A percentile compares a stretch with the other conserved stretches of the same genome.
These are phyloP conservation scores for Drosophila mercatorum DNA, from an alignment of 2,888 invertebrate species.

Conservation along the genomic window DNA sequence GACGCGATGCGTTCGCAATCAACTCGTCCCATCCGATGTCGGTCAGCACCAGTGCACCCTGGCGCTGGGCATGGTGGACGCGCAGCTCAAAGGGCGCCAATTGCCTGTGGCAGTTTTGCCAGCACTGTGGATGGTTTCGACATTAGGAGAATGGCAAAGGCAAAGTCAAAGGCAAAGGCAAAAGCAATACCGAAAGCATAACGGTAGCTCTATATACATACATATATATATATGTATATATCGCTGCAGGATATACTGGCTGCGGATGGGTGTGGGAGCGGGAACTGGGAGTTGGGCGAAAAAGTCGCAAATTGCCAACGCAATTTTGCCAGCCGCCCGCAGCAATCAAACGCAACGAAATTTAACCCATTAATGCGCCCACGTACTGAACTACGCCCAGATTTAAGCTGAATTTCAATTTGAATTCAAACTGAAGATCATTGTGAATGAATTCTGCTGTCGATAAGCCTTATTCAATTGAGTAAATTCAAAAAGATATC, in stretches of 20 bases:
- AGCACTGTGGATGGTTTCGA: slow-evolving; percentile 73
- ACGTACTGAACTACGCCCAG: slow-evolving; percentile 31
- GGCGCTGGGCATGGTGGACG: slow-evolving; percentile 83
- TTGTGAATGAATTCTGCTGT: not conserved
- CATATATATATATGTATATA: not conserved
- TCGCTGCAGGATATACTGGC: slow-evolving; percentile 5
- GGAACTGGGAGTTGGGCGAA: not conserved
- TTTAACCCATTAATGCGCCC: slow-evolving; percentile 47
- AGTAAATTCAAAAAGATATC: not conserved
- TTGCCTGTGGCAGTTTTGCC: slow-evolving; percentile 82
- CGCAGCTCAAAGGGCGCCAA: slow-evolving; percentile 77
- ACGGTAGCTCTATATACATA: slow-evolving; percentile 4
- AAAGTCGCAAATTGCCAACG: slow-evolving; percentile 64
- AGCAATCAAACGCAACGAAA: slow-evolving; percentile 50
- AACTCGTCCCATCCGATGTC: slow-evolving; percentile 84
- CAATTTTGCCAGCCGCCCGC: slow-evolving; percentile 61
- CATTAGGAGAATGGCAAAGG: slow-evolving; percentile 6
- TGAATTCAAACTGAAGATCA: not conserved
- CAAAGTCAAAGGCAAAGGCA: not conserved
- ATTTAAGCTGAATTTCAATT: not conserved
- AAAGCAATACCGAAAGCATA: slow-evolving; percentile 8
- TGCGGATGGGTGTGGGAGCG: not conserved
- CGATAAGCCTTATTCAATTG: not conserved
- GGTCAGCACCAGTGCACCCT: slow-evolving; percentile 83
- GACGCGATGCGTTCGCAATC: slow-evolving; percentile 74